These are phyloP conservation scores for Sturmia bella DNA, from an alignment of 2,888 invertebrate genomes.

Conservation along the genomic window DNA sequence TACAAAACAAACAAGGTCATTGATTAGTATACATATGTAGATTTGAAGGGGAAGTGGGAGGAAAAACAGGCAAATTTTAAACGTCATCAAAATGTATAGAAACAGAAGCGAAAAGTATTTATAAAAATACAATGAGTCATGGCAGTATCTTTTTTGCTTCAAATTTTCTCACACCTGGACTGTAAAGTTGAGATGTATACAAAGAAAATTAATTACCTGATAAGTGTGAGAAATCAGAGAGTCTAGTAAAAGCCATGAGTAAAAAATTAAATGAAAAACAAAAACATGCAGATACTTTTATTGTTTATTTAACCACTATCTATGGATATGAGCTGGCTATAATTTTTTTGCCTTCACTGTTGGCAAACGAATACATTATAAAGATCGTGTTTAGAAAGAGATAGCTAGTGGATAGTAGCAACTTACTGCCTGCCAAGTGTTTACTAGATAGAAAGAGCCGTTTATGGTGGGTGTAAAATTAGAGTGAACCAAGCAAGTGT, in stretches of 20 bases:
- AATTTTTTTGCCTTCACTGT: conserved; percentile 35
- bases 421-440: not conserved
- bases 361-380: not conserved
- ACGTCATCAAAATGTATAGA: conserved; percentile 54
- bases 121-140: conserved; percentile 55
- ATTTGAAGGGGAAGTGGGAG: not conserved
- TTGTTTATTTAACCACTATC: conserved; percentile 3
- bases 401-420: not conserved
- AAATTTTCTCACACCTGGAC: conserved; percentile 3
- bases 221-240: not conserved
- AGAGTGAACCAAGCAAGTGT: conserved; percentile 38
- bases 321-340: not conserved
- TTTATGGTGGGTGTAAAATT: not conserved
- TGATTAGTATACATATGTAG: not conserved
- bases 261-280: conserved; percentile 15
- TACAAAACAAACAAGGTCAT: conserved; percentile 61
- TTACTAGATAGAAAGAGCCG: conserved; percentile 33
- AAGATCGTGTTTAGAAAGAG: conserved; percentile 50
- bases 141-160: not conserved
- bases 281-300: conserved; percentile 19
- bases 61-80: conserved; percentile 19
- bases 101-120: conserved; percentile 25
- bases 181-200: conserved; percentile 11
- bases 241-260: not conserved
- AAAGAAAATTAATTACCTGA: not conserved